Percentiles rank a stretch among this genome's conserved stretches.
Conservation (phyloP, 2,888 invertebrate species). For the Netelia melanura region DNA sequence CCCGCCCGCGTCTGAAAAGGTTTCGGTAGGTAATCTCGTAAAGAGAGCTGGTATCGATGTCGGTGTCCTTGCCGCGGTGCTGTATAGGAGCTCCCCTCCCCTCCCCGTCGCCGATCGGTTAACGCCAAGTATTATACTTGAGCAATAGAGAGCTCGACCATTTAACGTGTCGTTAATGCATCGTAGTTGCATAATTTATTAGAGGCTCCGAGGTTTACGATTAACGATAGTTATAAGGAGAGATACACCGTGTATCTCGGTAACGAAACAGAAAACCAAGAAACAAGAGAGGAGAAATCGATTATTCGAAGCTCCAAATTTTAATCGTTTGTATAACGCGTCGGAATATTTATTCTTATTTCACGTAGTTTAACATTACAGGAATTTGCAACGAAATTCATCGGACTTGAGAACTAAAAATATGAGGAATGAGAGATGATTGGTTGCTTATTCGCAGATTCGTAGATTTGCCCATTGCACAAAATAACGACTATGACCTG, state of each 20-base stretch:
- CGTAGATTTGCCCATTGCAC: too few relatives aligned
- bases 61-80: constrained; percentile 69
- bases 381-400: too few relatives aligned
- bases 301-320: too few relatives aligned
- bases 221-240: constrained; percentile 2
- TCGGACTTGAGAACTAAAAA: too few relatives aligned
- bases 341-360: too few relatives aligned
- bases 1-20: not conserved
- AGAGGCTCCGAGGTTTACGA: constrained; percentile 52
- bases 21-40: constrained; percentile 60
- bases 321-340: too few relatives aligned
- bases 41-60: constrained; percentile 64
- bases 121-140: constrained; percentile 74
- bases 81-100: not conserved
- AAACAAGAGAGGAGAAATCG: too few relatives aligned
- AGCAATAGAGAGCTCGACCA: constrained; percentile 70
- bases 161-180: constrained; percentile 77
- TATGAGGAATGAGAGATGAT: too few relatives aligned
- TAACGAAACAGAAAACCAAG: not conserved
- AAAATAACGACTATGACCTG: too few relatives aligned
- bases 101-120: constrained; percentile 20
- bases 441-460: too few relatives aligned
- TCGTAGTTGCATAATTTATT: constrained; percentile 76
- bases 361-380: too few relatives aligned
- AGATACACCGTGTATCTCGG: not conserved